Conservation (phyloP, 2,888 invertebrate species). For the Eueremaeus valkanovi region DNA sequence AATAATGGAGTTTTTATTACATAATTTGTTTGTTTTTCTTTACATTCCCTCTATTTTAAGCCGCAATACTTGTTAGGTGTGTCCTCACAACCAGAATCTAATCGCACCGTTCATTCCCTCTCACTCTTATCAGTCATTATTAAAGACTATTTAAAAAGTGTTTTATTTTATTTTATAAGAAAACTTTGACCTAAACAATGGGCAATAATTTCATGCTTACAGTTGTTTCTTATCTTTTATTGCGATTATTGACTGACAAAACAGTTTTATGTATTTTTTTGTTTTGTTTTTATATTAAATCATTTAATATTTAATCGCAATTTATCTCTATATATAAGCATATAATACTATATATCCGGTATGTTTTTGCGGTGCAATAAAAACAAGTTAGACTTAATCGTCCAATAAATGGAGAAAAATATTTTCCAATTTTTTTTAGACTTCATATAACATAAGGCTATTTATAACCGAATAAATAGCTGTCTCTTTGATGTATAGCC, state of each 20-base stretch:
- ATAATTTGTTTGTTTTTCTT: too few relatives aligned
- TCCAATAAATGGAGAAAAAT: neutral
- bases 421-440: too few relatives aligned
- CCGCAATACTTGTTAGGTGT: neutral
- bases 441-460: too few relatives aligned
- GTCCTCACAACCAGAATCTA: neutral
- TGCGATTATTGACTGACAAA: neutral
- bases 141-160: neutral
- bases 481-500: conserved; percentile 1
- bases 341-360: neutral
- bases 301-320: neutral
- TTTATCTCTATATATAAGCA: neutral
- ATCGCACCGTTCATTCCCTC: neutral
- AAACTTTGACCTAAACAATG: neutral
- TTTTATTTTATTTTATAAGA: neutral
- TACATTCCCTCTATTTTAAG: neutral
- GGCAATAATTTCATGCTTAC: neutral
- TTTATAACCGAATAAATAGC: neutral
- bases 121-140: neutral
- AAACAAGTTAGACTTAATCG: neutral
- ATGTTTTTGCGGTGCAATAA: neutral
- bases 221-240: neutral
- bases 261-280: neutral
- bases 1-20: too few relatives aligned
- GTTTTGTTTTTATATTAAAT: neutral